These are phyloP conservation scores for Silurus glanis DNA, from an alignment of 2,113 vertebrate species.

Conservation along the genomic window DNA sequence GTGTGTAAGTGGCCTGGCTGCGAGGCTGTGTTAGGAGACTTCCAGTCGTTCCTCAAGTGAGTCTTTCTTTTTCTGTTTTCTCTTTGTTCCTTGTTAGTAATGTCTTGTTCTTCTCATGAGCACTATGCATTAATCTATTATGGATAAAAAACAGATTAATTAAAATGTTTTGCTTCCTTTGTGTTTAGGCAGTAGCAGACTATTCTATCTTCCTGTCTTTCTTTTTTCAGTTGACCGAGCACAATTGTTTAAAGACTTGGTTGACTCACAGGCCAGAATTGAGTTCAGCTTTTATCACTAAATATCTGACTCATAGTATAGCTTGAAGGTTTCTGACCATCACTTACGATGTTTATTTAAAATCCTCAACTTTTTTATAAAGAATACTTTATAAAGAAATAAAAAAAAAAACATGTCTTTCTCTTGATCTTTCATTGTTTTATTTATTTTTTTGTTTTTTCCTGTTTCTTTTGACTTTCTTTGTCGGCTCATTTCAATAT, in stretches of 20 bases:
- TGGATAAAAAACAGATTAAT: no score
- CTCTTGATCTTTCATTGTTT: neutral
- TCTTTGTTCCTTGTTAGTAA: neutral
- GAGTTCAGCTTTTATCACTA: neutral
- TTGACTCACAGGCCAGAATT: neutral
- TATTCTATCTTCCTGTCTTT: neutral
- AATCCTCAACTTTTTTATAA: neutral
- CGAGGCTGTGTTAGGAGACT: conserved; percentile 93
- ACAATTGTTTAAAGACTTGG: neutral
- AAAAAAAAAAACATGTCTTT: neutral
- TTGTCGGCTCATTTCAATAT: conserved; percentile 18
- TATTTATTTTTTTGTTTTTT: neutral
- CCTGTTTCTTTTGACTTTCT: neutral
- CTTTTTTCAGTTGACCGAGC: neutral
- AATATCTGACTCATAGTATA: no score
- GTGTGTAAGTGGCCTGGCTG: conserved; percentile 99
- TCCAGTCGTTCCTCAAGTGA: conserved; percentile 96
- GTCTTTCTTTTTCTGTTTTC: conserved; percentile 57
- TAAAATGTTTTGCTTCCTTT: neutral
- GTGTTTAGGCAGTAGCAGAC: neutral
- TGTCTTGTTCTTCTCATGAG: conserved; percentile 8
- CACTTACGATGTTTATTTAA: neutral
- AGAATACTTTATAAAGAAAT: neutral
- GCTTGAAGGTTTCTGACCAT: neutral
- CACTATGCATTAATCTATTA: neutral